A percentile compares a stretch with the other conserved stretches of the same genome.
phyloP scores from a whole-genome alignment of 2,113 vertebrate genomes.

The Entomyzon cyanotis region DNA sequence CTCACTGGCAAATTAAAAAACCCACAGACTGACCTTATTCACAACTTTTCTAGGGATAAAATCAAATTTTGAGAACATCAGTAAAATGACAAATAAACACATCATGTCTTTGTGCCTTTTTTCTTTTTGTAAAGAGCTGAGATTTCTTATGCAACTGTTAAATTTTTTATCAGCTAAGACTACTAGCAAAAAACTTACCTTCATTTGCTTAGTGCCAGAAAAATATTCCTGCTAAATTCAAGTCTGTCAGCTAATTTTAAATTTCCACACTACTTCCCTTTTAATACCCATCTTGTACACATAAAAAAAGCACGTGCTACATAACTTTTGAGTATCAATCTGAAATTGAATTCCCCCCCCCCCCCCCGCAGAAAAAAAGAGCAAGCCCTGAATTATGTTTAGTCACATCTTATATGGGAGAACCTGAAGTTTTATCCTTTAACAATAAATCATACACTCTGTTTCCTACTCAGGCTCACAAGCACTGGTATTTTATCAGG shows the following conservation, averaged over 20 bases:
- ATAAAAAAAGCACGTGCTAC: not conserved
- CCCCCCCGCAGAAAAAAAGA: too few relatives aligned
- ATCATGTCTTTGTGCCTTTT: not conserved
- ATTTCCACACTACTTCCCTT: not conserved
- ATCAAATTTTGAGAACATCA: not conserved
- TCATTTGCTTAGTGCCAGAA: not conserved
- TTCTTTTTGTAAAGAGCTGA: not conserved
- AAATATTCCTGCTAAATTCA: not conserved
- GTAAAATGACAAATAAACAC: not conserved
- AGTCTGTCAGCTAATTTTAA: not conserved
- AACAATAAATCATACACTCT: not conserved
- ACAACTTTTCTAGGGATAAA: not conserved
- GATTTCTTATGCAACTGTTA: not conserved
- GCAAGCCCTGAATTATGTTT: not conserved
- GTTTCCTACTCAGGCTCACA: not conserved
- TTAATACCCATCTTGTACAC: not conserved
- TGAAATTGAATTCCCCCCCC: not conserved
- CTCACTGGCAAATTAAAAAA: not conserved
- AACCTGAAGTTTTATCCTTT: not conserved
- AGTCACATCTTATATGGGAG: not conserved
- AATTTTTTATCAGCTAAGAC: not conserved
- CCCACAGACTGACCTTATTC: not conserved
- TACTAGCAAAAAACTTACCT: slow-evolving; percentile 1
- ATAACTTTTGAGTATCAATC: not conserved
- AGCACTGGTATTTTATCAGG: not conserved